These are phyloP conservation scores for Apogon hyalosoma DNA, from an alignment of 2,797 vertebrate genomes.

Conservation along the genomic window DNA sequence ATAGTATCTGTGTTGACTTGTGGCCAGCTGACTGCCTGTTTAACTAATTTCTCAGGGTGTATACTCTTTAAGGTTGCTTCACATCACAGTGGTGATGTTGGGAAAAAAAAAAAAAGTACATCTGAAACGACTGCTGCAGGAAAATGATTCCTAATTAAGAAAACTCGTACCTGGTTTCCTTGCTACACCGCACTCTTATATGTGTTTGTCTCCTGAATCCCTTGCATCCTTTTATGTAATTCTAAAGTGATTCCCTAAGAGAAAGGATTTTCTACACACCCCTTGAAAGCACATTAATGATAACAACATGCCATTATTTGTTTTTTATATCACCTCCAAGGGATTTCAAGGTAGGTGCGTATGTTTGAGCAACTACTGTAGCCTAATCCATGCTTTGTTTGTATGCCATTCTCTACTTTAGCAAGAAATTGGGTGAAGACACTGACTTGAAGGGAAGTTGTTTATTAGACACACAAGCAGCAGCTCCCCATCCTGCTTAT, in stretches of 20 bases:
- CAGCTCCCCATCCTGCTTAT: constrained; percentile 67
- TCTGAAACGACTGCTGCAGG: constrained; percentile 47
- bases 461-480: constrained; percentile 63
- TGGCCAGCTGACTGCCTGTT: constrained; percentile 47
- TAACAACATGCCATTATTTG: constrained; percentile 63
- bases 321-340: constrained; percentile 62
- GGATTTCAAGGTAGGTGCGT: constrained; percentile 57
- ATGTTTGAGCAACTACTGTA: constrained; percentile 40
- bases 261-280: constrained; percentile 61
- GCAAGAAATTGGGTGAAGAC: constrained; percentile 39
- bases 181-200: constrained; percentile 42
- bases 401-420: constrained; percentile 13
- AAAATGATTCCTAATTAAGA: constrained; percentile 72
- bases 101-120: constrained; percentile 50
- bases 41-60: constrained; percentile 39
- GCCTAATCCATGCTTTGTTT: constrained; percentile 37
- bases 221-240: constrained; percentile 64
- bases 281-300: constrained; percentile 63
- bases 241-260: constrained; percentile 60
- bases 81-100: constrained; percentile 33
- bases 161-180: constrained; percentile 52
- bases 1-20: constrained; percentile 37
- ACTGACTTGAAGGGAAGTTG: constrained; percentile 60
- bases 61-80: constrained; percentile 34
- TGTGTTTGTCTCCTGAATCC: constrained; percentile 49